These are phyloP conservation scores for Acipenser oxyrinchus DNA, from an alignment of 2,797 vertebrate genomes.

Conservation along the genomic window DNA sequence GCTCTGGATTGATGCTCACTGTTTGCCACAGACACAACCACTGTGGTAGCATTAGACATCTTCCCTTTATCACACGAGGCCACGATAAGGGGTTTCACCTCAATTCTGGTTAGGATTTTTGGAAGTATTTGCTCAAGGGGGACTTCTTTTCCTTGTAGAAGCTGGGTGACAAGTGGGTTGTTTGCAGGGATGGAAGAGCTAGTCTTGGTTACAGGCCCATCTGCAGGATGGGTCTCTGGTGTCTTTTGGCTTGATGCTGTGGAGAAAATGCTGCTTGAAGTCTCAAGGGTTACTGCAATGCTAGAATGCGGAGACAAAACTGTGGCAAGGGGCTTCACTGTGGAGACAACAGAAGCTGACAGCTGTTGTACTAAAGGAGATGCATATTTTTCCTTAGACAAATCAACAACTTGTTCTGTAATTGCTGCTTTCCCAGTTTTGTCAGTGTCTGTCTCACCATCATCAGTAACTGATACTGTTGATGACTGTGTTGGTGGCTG, in stretches of 20 bases:
- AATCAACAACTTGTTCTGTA: constrained; percentile 12
- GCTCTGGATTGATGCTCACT: constrained; percentile 18
- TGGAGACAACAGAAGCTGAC: constrained; percentile 22
- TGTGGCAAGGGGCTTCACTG: constrained; percentile 12
- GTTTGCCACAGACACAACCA: background rate
- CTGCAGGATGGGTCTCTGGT: constrained; percentile 31
- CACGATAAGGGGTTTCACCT: constrained; percentile 42
- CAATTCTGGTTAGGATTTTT: constrained; percentile 68
- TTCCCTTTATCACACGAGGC: constrained; percentile 33
- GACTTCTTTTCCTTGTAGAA: constrained; percentile 88
- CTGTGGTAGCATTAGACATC: accelerated
- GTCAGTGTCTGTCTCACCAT: constrained; percentile 14
- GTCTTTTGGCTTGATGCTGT: constrained; percentile 42
- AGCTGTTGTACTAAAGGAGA: constrained; percentile 12
- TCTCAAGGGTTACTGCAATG: background rate
- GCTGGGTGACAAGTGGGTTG: constrained; percentile 86
- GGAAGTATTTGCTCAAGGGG: constrained; percentile 88
- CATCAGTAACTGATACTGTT: background rate
- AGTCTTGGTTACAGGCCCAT: constrained; percentile 41
- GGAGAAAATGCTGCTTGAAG: constrained; percentile 16
- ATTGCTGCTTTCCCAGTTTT: constrained; percentile 22
- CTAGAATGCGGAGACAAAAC: constrained; percentile 21
- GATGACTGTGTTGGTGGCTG: background rate
- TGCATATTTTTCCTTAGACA: constrained; percentile 7
- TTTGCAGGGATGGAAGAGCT: constrained; percentile 79